Evolutionary conservation across 23 tunicate genomes (phyloP).

Genomic region (Oikopleura dioica): DNA sequence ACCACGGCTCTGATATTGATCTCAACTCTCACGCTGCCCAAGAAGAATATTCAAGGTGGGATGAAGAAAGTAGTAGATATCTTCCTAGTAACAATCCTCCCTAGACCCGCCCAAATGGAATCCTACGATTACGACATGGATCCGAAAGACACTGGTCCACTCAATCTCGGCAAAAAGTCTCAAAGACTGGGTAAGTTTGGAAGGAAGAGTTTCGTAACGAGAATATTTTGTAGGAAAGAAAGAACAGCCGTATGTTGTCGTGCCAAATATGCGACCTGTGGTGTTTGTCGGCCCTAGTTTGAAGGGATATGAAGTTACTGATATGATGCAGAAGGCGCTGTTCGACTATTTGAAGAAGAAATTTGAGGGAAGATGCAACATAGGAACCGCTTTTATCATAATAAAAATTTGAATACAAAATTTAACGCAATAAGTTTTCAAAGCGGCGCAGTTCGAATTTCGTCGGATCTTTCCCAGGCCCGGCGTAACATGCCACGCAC

Average conservation of each 20-base stretch:
- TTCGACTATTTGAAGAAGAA: constrained; percentile 70
- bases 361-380: constrained; percentile 75
- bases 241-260: constrained; percentile 69
- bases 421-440: too few relatives aligned
- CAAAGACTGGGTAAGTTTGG: too few relatives aligned
- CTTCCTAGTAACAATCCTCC: too few relatives aligned
- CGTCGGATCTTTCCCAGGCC: constrained; percentile 78
- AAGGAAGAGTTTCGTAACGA: too few relatives aligned
- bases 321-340: constrained; percentile 99
- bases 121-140: not conserved
- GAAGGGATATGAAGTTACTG: constrained; percentile 96
- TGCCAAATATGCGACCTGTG: constrained; percentile 88
- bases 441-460: constrained; percentile 49
- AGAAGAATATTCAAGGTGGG: too few relatives aligned
- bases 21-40: too few relatives aligned
- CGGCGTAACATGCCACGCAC: constrained; percentile 16
- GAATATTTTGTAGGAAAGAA: too few relatives aligned
- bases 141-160: constrained; percentile 7
- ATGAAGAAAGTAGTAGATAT: too few relatives aligned
- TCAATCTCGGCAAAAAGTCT: not conserved
- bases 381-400: too few relatives aligned
- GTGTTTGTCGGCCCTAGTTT: constrained; percentile 74
- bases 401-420: too few relatives aligned
- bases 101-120: too few relatives aligned
- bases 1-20: too few relatives aligned